Evolutionary conservation across 1,140 invertebrate genomes (phyloP).

Genomic region (Drosophila subobscura): DNA sequence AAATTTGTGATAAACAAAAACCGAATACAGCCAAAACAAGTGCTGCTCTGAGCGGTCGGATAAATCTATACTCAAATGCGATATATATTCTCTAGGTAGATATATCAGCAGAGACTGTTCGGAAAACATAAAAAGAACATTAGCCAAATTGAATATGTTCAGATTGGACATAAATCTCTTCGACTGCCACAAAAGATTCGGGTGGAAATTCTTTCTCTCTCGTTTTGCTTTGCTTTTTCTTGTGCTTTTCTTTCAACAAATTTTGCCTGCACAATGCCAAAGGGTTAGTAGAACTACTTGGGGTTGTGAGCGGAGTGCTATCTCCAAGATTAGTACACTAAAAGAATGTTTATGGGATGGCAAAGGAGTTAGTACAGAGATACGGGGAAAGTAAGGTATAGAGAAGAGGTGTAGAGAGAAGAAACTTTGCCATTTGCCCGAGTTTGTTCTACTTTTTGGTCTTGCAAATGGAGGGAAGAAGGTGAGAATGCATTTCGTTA

Average conservation of each 20-base stretch:
- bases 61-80: neutral
- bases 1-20: constrained; percentile 35
- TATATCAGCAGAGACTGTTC: constrained; percentile 35
- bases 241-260: neutral
- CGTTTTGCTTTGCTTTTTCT: constrained; percentile 9
- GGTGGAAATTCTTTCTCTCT: constrained; percentile 20
- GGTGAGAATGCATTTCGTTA: constrained; percentile 59
- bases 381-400: constrained; percentile 2
- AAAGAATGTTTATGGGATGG: constrained; percentile 4
- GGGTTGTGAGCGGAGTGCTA: neutral
- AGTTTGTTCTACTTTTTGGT: constrained; percentile 32
- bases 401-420: constrained; percentile 1
- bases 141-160: constrained; percentile 64
- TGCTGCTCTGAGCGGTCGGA: constrained; percentile 8
- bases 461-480: constrained; percentile 19
- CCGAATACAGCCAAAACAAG: neutral
- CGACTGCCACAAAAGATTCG: constrained; percentile 21
- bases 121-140: constrained; percentile 63
- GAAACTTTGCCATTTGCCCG: constrained; percentile 28
- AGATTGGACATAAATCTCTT: constrained; percentile 54
- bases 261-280: constrained; percentile 66
- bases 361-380: constrained; percentile 50
- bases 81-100: constrained; percentile 10
- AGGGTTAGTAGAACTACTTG: constrained; percentile 57
- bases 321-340: constrained; percentile 40